Evolutionary conservation across 2,113 vertebrate genomes (phyloP), one percentile per base, ranked within the genome.

Genomic region (Chionomys nivalis): DNA sequence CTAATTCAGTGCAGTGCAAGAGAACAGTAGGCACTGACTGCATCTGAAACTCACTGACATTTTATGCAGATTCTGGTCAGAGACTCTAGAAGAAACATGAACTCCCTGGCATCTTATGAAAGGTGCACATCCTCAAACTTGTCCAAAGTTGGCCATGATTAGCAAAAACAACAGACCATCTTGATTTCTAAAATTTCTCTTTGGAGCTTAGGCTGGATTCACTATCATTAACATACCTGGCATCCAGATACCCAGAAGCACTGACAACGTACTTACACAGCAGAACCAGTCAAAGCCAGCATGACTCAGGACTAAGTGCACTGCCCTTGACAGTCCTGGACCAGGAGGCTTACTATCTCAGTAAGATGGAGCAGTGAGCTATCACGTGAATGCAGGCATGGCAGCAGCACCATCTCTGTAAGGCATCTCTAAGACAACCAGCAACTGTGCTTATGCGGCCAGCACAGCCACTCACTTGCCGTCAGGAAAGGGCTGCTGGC

Each of bases 271-370:
- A 82, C 73, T 78, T 91, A 55, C 63, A 94, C 68, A 94, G 91
- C 94, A 95, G 92, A n/a, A n/a, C n/a, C n/a, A n/a, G n/a, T n/a
- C n/a, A n/a, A n/a, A 88, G 83, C 0, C 0, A 93, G 77, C 87
- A 96, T 89, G 96, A 96, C 92, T 95, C 90, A 96, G 92, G 90
- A 91, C 94, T 96, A 97, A 96, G 90, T 97, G 87, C 73, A 55
- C 77, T 70, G 76, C 93, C 96, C 95, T 93, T 89, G 93, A 95
- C 94, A 93, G 96, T 91, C 91, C 72, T 58, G 42, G 89, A 78
- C 87, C 65, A 65, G 81, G 92, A 91, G 72, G 78, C 95, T 97
- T 97, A 94, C 85, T 78, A 66, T 89, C 93, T 93, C 86, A 83
- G 90, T 26, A 39, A 89, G 88, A 90, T 13, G 52, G n/a, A 90